Evolutionary conservation across 2,797 vertebrate species (phyloP), one percentile per base, ranked within the genome.

Genomic region (Pantherophis alleghaniensis): DNA sequence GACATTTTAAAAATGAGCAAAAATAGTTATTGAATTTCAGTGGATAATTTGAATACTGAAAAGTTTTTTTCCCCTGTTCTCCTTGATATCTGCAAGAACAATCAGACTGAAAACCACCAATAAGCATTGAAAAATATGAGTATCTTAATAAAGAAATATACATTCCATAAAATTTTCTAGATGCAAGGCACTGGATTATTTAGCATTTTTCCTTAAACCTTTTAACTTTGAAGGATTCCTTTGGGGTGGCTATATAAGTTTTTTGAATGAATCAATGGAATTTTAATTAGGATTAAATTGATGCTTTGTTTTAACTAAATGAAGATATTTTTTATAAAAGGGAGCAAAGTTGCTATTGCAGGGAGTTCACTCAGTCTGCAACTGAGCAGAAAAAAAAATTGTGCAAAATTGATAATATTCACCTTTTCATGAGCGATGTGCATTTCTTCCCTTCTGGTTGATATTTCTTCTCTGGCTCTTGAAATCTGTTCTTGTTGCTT

Each of bases 391-490:
- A 28, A 56, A 0, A 0, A 32, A 61, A 20, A 53, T 32, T 2
- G 66, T 74, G 51, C 87, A 94, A 88, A 0, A 63, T 55, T 22
- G 42, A 91, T 89, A 89, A 91, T 89, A 89, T 89, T 97, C 86
- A 98, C 98, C 97, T 97, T 96, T 92, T 97, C 97, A n/a, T 96
- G 97, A 95, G 96, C 88, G 92, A 97, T 0, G 1, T 97, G 97
- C 91, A 97, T 95, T 96, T 98, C 95, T 90, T 98, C 97, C 1
- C 96, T 97, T 91, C 95, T 97, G 5, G 95, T 95, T 3, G 95
- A 93, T 69, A 97, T 91, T 94, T 97, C 97, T 97, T 98, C 97
- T 97, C 95, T 97, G 91, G 97, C 95, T 97, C 94, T 97, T 93
- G 95, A 95, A 96, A 97, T 96, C 92, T 95, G 93, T 96, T 98